A percentile compares a stretch with the other conserved stretches of the same genome.
phyloP scores from a whole-genome alignment of 2,888 invertebrate species.

The Drosophila affinis region DNA sequence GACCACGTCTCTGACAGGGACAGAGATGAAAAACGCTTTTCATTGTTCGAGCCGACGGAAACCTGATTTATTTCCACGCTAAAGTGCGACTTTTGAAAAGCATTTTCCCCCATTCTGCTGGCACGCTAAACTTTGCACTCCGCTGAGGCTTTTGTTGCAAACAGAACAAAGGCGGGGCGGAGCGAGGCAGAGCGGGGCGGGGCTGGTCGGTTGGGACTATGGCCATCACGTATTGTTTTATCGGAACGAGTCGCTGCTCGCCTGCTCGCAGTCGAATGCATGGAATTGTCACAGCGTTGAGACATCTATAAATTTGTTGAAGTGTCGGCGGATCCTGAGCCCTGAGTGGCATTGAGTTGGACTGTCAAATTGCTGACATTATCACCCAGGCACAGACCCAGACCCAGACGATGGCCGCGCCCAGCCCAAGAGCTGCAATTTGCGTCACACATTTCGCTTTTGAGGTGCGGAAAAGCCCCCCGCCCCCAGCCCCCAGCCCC shows the following conservation, averaged over 20 bases:
- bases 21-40: slow-evolving; percentile 35
- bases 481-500: no score
- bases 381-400: not conserved
- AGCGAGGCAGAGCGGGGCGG: slow-evolving; percentile 15
- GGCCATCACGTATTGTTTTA: slow-evolving; percentile 44
- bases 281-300: slow-evolving; percentile 37
- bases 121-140: slow-evolving; percentile 61
- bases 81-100: slow-evolving; percentile 40
- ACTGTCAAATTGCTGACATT: slow-evolving; percentile 27
- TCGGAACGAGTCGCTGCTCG: slow-evolving; percentile 9
- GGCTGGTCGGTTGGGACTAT: not conserved
- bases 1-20: slow-evolving; percentile 14
- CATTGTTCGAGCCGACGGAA: slow-evolving; percentile 27
- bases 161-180: slow-evolving; percentile 27
- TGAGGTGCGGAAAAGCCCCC: not conserved
- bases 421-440: slow-evolving; percentile 17
- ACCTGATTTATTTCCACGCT: slow-evolving; percentile 47
- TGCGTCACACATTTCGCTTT: not conserved
- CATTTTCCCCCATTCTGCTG: slow-evolving; percentile 24
- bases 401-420: not conserved
- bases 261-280: not conserved
- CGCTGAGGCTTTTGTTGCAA: slow-evolving; percentile 23
- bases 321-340: slow-evolving; percentile 34
- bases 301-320: slow-evolving; percentile 40
- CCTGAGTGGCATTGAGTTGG: slow-evolving; percentile 32